These are phyloP conservation scores for Drosophila ambigua DNA, from an alignment of 1,140 invertebrate species.

Conservation along the genomic window DNA sequence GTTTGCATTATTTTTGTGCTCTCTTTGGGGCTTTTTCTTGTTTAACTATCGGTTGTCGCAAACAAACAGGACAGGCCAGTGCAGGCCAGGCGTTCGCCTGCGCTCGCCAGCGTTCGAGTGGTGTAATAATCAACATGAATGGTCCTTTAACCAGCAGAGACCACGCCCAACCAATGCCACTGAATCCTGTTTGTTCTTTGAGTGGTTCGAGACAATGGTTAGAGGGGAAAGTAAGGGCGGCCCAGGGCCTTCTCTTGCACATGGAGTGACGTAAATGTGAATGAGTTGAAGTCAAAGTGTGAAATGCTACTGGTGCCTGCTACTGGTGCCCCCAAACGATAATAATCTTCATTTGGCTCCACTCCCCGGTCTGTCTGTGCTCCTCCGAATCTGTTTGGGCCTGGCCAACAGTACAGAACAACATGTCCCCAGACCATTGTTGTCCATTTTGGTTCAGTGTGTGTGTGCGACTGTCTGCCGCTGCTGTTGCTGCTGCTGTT, in stretches of 20 bases:
- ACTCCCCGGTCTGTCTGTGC: slow-evolving; percentile 33
- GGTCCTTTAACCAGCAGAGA: slow-evolving; percentile 46
- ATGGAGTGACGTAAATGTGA: slow-evolving; percentile 40
- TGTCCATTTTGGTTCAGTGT: slow-evolving; percentile 36
- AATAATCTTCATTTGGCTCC: slow-evolving; percentile 66
- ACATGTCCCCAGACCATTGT: slow-evolving; percentile 74
- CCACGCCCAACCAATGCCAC: slow-evolving; percentile 56
- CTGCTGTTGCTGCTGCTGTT: too few relatives aligned
- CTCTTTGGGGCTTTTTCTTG: slow-evolving; percentile 19
- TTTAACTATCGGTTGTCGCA: slow-evolving; percentile 59
- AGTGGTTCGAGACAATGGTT: slow-evolving; percentile 9
- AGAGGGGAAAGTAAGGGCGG: neutral
- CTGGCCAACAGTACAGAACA: slow-evolving; percentile 45
- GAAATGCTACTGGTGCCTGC: slow-evolving; percentile 18
- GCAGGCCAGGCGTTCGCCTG: neutral
- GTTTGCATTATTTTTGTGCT: neutral
- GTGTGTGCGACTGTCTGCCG: slow-evolving; percentile 41
- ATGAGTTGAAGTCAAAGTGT: slow-evolving; percentile 47
- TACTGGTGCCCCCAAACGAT: slow-evolving; percentile 60
- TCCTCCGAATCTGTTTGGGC: slow-evolving; percentile 50
- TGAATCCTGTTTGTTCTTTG: slow-evolving; percentile 35
- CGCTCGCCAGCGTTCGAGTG: slow-evolving; percentile 1
- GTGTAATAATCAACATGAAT: slow-evolving; percentile 56
- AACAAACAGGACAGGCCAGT: slow-evolving; percentile 2
- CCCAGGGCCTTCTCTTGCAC: neutral